These are phyloP conservation scores for Caenorhabditis remanei DNA, from an alignment of 1,140 invertebrate species.

Conservation along the genomic window DNA sequence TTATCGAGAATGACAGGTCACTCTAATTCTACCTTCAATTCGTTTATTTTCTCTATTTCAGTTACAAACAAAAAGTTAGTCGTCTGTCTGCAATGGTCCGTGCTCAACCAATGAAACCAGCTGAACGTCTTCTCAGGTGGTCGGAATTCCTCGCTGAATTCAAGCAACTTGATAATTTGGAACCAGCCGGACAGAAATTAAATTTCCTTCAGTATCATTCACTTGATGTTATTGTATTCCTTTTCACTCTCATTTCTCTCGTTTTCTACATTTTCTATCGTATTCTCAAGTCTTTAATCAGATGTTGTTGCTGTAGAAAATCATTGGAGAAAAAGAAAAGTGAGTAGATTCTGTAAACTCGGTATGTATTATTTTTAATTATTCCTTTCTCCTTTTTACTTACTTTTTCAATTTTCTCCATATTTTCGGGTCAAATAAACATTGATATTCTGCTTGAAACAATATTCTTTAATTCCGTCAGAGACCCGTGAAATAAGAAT, in stretches of 20 bases:
- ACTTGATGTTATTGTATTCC: constrained; percentile 66
- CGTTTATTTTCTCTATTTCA: neutral
- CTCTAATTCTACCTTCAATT: neutral
- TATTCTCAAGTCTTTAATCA: constrained; percentile 13
- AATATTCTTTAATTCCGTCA: no score
- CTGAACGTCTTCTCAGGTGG: constrained; percentile 64
- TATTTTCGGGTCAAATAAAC: no score
- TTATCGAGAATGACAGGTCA: constrained; percentile 51
- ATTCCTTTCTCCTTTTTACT: no score
- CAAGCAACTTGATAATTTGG: constrained; percentile 65
- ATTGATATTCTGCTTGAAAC: no score
- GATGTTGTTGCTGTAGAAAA: constrained; percentile 1
- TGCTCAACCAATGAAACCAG: constrained; percentile 63
- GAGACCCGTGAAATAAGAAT: no score
- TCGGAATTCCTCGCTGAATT: constrained; percentile 68
- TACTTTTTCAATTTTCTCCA: no score
- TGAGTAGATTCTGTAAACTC: neutral
- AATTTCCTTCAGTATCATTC: constrained; percentile 66
- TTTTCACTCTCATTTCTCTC: constrained; percentile 41
- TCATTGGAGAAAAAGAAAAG: neutral
- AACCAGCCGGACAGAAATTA: constrained; percentile 61
- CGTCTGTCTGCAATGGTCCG: constrained; percentile 61
- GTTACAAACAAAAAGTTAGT: constrained; percentile 56
- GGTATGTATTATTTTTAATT: no score
- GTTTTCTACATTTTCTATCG: constrained; percentile 44